Evolutionary conservation across 2,888 invertebrate species (phyloP), one percentile per base, ranked within the genome.

Genomic region (Meloe dianella): DNA sequence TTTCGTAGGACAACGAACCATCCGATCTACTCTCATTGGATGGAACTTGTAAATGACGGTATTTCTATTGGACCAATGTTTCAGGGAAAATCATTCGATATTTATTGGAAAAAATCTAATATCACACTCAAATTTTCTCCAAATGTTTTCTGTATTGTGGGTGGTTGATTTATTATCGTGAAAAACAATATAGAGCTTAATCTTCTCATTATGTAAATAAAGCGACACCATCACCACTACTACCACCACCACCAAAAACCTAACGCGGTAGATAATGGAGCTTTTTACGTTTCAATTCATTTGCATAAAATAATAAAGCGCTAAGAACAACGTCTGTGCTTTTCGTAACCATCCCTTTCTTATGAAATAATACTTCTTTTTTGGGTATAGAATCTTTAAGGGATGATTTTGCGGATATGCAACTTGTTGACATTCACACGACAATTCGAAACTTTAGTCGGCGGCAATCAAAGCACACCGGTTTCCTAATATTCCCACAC

Each of bases 191-290:
- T 54, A 27, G 22, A 64, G 75, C 77, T 73, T 75, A 75, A 76
- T 74, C 74, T 75, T 75, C 74, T 76, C 75, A 78, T 78, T 78
- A 78, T 77, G 78, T 73, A 78, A 67, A 67, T 67, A 64, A 64
- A 64, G 61, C 47, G 61, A 35, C 38, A 41, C 17, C 38, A 41
- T 6, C 38, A 12, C 30, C 27, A 27, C 27, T 4, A 27, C 27
- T 4, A 27, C 27, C 30, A 7, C 30, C 30, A 30, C 29, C 29
- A 29, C 29, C 6, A 29, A 29, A n/a, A 29, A 35, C 14, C 4
- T 35, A n/a, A 17, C 10, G 38, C 7, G 17, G n/a, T 17, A n/a
- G n/a, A n/a, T n/a, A 17, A 41, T 41, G 38, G 38, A 17, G 38
- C n/a, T 41, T 41, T 41, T 41, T 41, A 41, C 17, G n/a, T 41